Base-by-base conservation (phyloP, 2,113 vertebrate genomes). In the Tapirus terrestris region DNA sequence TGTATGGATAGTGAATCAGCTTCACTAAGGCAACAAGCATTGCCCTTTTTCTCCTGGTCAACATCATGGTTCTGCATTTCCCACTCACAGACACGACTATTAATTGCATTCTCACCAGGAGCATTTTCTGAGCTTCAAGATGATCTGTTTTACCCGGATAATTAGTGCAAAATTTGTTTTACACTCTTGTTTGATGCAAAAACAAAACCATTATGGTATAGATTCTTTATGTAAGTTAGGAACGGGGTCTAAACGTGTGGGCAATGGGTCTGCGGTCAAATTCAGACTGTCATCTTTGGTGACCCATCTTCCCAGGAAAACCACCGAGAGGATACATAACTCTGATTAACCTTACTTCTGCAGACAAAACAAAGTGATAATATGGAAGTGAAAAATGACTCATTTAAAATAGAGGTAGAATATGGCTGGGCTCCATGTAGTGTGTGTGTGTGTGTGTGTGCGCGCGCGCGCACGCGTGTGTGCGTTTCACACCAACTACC, bases 121-220 rank as follows among this genome's bases (percentile, higher is more conserved):
- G 61, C 20, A 7, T 68, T 97, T 98, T 94, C 72, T 14, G 36
- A 58, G 91, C 53, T 94, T 90, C 96, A 91, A 45, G 0, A 1
- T 90, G 61, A 82, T 85, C 93, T 96, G 83, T 76, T 97, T 85
- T 51, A 85, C 94, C 96, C 80, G 95, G 89, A 63, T 94, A 91
- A 96, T 97, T 85, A 20, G 43, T 9, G 20, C n/a, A 48, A 48
- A 48, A 48, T 48, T 48, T 48, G 48, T 12, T 48, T 48, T 48
- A 48, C 48, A 48, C 56, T 76, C 67, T 23, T 84, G 84, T 20
- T 25, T 2, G 13, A 33, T 4, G 10, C 27, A 13, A 58, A 97
- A 76, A 13, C 72, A 29, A 85, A 88, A 85, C 70, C 88, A 67
- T 17, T 29, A 33, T 86, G 95, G 70, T 45, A 83, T 36, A 23